These are phyloP conservation scores for Copidosoma aretas DNA, from an alignment of 2,888 invertebrate species.

Conservation along the genomic window DNA sequence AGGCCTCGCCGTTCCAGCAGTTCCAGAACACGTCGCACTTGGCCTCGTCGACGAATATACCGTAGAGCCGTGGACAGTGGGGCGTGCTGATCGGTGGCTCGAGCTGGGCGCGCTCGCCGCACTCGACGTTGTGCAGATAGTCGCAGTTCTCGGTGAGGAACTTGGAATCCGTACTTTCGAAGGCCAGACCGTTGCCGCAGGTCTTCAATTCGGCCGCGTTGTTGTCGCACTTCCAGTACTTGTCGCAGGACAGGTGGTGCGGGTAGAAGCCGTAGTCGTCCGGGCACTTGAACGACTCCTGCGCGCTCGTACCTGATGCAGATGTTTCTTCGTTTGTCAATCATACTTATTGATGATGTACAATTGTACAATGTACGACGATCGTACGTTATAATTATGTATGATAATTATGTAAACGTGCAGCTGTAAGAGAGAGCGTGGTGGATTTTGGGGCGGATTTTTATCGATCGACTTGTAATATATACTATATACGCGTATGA, in stretches of 20 bases:
- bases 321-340: too few relatives aligned
- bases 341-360: too few relatives aligned
- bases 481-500: too few relatives aligned
- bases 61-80: slow-evolving; percentile 86
- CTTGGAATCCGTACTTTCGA: slow-evolving; percentile 87
- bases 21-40: slow-evolving; percentile 96
- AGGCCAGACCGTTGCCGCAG: slow-evolving; percentile 92
- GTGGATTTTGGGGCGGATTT: too few relatives aligned
- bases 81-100: slow-evolving; percentile 85
- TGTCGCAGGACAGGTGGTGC: slow-evolving; percentile 87
- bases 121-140: slow-evolving; percentile 93
- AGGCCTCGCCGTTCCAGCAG: slow-evolving; percentile 95
- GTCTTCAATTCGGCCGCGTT: slow-evolving; percentile 87
- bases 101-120: slow-evolving; percentile 84
- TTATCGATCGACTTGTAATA: too few relatives aligned
- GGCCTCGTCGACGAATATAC: slow-evolving; percentile 86
- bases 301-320: slow-evolving; percentile 59
- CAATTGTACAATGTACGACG: too few relatives aligned
- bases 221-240: slow-evolving; percentile 95
- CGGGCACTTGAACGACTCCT: slow-evolving; percentile 90
- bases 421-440: too few relatives aligned
- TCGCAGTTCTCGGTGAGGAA: slow-evolving; percentile 94
- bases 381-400: too few relatives aligned
- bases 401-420: too few relatives aligned
- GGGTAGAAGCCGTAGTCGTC: slow-evolving; percentile 95